phyloP scores from a whole-genome alignment of 2,113 vertebrate genomes.

The Echinops telfairi region DNA sequence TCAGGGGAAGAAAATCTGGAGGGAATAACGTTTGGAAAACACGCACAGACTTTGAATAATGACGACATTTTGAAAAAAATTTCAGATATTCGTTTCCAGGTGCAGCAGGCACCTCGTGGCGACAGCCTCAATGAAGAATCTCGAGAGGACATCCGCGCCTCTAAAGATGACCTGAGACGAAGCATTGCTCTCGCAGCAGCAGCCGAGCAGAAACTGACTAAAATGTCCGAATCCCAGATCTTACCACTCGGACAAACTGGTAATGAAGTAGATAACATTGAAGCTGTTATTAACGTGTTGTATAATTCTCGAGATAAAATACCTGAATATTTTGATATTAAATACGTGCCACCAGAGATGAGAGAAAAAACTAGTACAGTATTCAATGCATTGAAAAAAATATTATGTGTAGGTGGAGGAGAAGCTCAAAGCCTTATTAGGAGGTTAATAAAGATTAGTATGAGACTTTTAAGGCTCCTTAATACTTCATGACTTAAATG shows the following conservation, averaged over 20 bases:
- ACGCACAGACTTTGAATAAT: not conserved
- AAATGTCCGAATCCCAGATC: constrained; percentile 21
- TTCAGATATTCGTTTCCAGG: not conserved
- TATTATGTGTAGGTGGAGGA: constrained; percentile 69
- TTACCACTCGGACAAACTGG: not conserved
- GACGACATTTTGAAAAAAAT: constrained; percentile 57
- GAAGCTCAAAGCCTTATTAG: constrained; percentile 63
- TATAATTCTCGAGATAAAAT: constrained; percentile 69
- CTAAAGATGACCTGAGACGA: constrained; percentile 43
- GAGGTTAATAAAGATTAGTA: constrained; percentile 77
- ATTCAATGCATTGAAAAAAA: constrained; percentile 56
- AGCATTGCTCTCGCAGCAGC: constrained; percentile 54
- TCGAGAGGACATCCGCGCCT: not conserved
- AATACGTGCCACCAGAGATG: constrained; percentile 66
- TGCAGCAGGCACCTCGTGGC: not conserved
- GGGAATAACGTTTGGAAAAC: not conserved
- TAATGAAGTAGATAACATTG: not conserved
- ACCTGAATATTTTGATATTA: constrained; percentile 40
- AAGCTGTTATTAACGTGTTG: constrained; percentile 68
- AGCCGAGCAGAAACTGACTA: constrained; percentile 41
- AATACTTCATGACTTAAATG: constrained; percentile 38
- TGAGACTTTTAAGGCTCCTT: constrained; percentile 74
- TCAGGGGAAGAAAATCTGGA: not conserved
- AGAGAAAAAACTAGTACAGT: constrained; percentile 62
- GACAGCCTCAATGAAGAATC: constrained; percentile 23